Evolutionary conservation across 1,140 invertebrate species (phyloP).

Genomic region (Harpegnathos saltator): DNA sequence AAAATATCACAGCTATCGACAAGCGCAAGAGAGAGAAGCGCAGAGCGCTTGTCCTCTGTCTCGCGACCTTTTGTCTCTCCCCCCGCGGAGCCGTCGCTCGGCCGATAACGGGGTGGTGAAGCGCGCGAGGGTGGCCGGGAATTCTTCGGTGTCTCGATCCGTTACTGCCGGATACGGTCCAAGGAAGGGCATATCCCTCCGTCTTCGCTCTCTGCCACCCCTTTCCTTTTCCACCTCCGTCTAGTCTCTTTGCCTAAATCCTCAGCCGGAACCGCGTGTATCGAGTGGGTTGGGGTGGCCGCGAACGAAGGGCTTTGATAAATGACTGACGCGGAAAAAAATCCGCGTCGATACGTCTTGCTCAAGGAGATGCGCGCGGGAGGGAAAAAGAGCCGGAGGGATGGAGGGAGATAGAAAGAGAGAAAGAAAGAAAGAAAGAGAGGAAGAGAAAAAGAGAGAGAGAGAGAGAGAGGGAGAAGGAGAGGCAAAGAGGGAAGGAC

Average conservation of each 20-base stretch:
- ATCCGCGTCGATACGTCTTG: constrained; percentile 84
- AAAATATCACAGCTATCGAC: constrained; percentile 64
- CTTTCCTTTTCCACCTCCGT: constrained; percentile 39
- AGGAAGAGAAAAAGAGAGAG: constrained; percentile 11
- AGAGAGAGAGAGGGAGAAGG: constrained; percentile 21
- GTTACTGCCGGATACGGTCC: constrained; percentile 23
- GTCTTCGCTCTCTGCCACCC: background rate
- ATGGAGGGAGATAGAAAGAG: background rate
- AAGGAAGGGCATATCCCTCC: constrained; percentile 6
- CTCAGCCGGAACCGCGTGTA: constrained; percentile 59
- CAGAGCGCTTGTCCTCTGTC: background rate
- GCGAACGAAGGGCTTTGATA: constrained; percentile 82
- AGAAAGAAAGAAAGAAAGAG: background rate
- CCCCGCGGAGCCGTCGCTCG: constrained; percentile 8
- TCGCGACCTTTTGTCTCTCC: constrained; percentile 18
- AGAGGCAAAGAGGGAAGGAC: constrained; percentile 59
- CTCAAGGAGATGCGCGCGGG: constrained; percentile 79
- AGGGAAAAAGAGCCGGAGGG: constrained; percentile 15
- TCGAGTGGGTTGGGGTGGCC: constrained; percentile 67
- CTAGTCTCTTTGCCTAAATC: constrained; percentile 61
- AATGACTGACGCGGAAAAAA: constrained; percentile 83
- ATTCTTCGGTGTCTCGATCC: constrained; percentile 42
- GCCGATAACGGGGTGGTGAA: constrained; percentile 51
- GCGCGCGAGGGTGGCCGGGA: constrained; percentile 30
- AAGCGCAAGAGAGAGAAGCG: constrained; percentile 28